These are phyloP conservation scores for Neodiprion pinetum DNA, from an alignment of 1,140 invertebrate species.

Conservation along the genomic window DNA sequence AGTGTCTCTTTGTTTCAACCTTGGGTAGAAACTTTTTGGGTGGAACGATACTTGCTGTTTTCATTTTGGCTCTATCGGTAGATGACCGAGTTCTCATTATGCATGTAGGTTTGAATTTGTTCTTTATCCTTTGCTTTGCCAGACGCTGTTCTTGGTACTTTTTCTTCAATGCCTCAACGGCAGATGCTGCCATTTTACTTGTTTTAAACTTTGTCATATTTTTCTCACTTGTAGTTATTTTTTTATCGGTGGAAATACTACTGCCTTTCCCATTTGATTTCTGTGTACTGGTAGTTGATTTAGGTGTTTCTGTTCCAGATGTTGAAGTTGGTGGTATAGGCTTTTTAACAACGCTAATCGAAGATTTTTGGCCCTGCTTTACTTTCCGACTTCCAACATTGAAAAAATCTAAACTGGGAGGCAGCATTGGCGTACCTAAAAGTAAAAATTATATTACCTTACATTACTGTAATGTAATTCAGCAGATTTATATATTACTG, in stretches of 20 bases:
- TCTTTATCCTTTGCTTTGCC: conserved; percentile 61
- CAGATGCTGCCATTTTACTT: conserved; percentile 45
- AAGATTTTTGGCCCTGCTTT: conserved; percentile 42
- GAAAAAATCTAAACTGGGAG: conserved; percentile 78
- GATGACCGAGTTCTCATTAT: conserved; percentile 56
- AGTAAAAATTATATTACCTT: conserved; percentile 17
- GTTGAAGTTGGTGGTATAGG: conserved; percentile 32
- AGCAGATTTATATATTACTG: conserved; percentile 9
- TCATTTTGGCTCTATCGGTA: conserved; percentile 41
- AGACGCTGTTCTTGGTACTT: conserved; percentile 73
- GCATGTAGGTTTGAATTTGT: conserved; percentile 49
- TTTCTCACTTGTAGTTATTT: conserved; percentile 40
- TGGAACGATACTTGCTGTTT: conserved; percentile 36
- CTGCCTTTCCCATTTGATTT: conserved; percentile 16
- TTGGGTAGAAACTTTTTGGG: conserved; percentile 44
- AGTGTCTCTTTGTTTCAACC: conserved; percentile 48
- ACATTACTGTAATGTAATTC: conserved; percentile 23
- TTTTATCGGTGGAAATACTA: conserved; percentile 20
- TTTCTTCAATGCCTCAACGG: conserved; percentile 68
- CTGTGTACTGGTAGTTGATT: conserved; percentile 32
- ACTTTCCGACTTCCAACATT: conserved; percentile 63
- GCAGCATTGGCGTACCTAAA: conserved; percentile 74
- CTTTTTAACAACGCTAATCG: conserved; percentile 23
- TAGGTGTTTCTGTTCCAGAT: conserved; percentile 7
- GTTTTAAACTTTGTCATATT: conserved; percentile 51